A percentile compares a stretch with the other conserved stretches of the same genome.
Conservation (phyloP, 2,113 vertebrate genomes). For the Platichthys flesus region DNA sequence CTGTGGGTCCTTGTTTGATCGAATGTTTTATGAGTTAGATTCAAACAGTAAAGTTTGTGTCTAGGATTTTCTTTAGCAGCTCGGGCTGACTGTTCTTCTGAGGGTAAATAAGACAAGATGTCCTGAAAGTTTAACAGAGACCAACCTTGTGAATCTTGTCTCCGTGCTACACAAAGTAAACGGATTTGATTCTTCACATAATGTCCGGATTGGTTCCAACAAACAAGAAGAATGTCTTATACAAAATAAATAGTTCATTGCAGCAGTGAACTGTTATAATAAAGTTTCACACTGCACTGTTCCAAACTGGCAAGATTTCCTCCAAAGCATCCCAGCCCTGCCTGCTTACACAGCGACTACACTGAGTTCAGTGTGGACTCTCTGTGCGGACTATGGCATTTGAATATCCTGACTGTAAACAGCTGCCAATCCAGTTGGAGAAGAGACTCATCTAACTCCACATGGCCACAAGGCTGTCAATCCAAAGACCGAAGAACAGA, state of each 20-base stretch:
- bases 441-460: slow-evolving; percentile 27
- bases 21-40: too few relatives aligned
- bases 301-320: slow-evolving; percentile 1
- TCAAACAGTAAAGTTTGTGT: too few relatives aligned
- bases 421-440: slow-evolving; percentile 58
- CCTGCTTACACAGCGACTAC: slow-evolving; percentile 15
- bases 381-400: slow-evolving; percentile 54
- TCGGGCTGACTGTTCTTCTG: too few relatives aligned
- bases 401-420: slow-evolving; percentile 31
- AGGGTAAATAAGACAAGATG: too few relatives aligned
- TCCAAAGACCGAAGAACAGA: slow-evolving; percentile 27
- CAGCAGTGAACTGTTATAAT: neutral
- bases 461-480: slow-evolving; percentile 22
- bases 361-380: slow-evolving; percentile 34
- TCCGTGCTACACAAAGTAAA: too few relatives aligned
- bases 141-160: too few relatives aligned
- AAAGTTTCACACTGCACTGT: neutral
- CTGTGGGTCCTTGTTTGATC: neutral
- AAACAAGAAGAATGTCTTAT: neutral
- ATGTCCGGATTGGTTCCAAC: too few relatives aligned
- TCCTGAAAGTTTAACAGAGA: too few relatives aligned
- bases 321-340: slow-evolving; percentile 19
- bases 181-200: too few relatives aligned
- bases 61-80: too few relatives aligned
- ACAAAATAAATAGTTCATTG: neutral